phyloP scores from a whole-genome alignment of 92 coral and sea anemone species.

The Desmophyllum pertusum region DNA sequence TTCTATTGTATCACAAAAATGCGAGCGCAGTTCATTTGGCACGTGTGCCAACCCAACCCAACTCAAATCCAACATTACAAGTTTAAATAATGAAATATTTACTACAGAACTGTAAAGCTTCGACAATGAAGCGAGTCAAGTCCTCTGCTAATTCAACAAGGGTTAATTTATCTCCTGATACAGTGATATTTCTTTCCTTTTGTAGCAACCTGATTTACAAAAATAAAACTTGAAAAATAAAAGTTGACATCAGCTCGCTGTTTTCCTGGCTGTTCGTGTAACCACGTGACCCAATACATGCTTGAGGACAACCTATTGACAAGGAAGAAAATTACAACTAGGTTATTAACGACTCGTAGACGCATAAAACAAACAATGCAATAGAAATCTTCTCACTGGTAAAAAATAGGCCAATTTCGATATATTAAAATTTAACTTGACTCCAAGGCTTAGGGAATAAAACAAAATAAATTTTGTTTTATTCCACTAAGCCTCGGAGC shows the following conservation, averaged over 20 bases:
- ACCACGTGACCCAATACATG: slow-evolving; percentile 65
- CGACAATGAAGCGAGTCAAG: background rate
- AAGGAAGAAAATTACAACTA: background rate
- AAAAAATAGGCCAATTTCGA: too few relatives aligned
- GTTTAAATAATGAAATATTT: background rate
- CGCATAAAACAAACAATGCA: background rate
- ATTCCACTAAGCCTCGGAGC: too few relatives aligned
- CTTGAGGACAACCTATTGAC: slow-evolving; percentile 46
- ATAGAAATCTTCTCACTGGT: background rate
- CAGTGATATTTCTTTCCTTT: background rate
- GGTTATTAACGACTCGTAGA: background rate
- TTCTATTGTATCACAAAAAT: background rate
- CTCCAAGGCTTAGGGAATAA: too few relatives aligned
- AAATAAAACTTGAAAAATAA: background rate
- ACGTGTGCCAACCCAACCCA: too few relatives aligned
- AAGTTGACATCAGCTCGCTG: slow-evolving; percentile 4
- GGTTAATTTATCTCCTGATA: background rate
- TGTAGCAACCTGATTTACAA: background rate
- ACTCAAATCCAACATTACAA: background rate
- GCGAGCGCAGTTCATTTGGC: too few relatives aligned
- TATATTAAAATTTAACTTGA: too few relatives aligned
- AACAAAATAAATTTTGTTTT: too few relatives aligned
- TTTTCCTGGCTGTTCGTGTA: slow-evolving; percentile 22
- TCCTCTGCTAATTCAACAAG: background rate
- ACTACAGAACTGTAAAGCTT: background rate